Base-by-base conservation (phyloP, 2,113 vertebrate genomes). In the Eptesicus fuscus region DNA sequence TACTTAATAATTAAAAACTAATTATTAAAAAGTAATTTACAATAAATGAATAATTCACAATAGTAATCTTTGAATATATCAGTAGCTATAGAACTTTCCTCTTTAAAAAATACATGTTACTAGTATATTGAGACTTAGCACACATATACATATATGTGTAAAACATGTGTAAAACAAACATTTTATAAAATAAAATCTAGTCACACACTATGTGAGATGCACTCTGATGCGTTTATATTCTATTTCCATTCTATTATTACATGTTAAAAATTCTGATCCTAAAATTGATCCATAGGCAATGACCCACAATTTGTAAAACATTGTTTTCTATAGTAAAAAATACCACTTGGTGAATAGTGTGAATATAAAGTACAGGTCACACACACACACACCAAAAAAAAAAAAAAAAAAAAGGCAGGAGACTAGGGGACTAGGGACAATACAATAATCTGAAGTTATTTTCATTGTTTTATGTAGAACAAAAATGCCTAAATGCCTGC, bases 21-120 rank as follows among this genome's bases (percentile, higher is more conserved):
- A 86, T 32, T 82, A 77, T 94, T 32, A 53, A 87, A 80, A 82
- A 88, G 10, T 86, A 69, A 83, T 32, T 92, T 95, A 13, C 7
- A 59, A 17, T 12, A 56, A 42, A 82, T 37, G 25, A 92, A 67
- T 65, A 92, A 78, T 44, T 83, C 14, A 76, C 28, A 11, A 9
- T 10, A 4, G 85, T 89, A 30, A 90, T 53, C 5, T 92, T 51
- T 28, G 16, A 67, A 53, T 73, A 56, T 5, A 67, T 74, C 12
- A 84, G 49, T 83, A 83, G 30, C 28, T 82, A 17, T 56, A 32
- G 80, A 4, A 71, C 11, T 40, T 59, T 59, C 16, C 69, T 63
- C 22, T 37, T 85, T 5, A 95, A 96, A 69, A 86, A 44, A 14
- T 71, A 74, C 1, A 9, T n/a, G 9, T 16, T 78, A 56, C 53